Base-by-base conservation (phyloP, 2,113 vertebrate species). In the Malurus alboscapulatus region DNA sequence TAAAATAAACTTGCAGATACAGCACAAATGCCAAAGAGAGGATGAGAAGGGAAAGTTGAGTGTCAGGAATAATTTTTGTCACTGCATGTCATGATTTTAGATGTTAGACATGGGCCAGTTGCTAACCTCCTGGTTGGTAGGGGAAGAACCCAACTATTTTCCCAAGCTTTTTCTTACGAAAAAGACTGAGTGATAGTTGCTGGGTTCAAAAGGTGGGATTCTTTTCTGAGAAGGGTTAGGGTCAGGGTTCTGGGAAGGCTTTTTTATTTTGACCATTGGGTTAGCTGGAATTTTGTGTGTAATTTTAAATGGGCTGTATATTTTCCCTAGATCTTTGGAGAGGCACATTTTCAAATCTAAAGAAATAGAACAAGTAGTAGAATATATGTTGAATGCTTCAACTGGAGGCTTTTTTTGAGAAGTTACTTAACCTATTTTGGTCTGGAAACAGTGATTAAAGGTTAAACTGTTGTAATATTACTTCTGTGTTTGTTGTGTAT, bases 31-130 rank as follows among this genome's bases (percentile, higher is more conserved):
- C 36, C 62, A 63, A 81, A 75, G 32, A 75, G 42, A 90, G 67
- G 71, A 93, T 84, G 55, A 87, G 87, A 95, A 91, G 67, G 63
- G 53, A 94, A 93, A 95, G 68, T 4, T 48, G 81, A 77, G 25
- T 92, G 94, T 93, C 91, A 94, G n/a, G 63, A 95, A 63, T 69
- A 92, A 95, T 96, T 95, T 93, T 85, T 93, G 63, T 95, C 91
- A 92, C 47, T 85, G 68, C 27, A 48, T 79, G 34, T 59, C 66
- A 75, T 68, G 38, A 50, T 74, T 74, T 92, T 87, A 50, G 32
- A 79, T 73, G 81, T 91, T 93, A 85, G 84, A 73, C 38, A 19
- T 61, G 89, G 78, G 71, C 89, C 95, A 87, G 5, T 83, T 81
- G 48, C 66, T 85, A 93, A 93, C 89, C 77, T 89, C 32, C 63